These are phyloP conservation scores for Scomber japonicus DNA, from an alignment of 2,113 vertebrate species.

Conservation along the genomic window DNA sequence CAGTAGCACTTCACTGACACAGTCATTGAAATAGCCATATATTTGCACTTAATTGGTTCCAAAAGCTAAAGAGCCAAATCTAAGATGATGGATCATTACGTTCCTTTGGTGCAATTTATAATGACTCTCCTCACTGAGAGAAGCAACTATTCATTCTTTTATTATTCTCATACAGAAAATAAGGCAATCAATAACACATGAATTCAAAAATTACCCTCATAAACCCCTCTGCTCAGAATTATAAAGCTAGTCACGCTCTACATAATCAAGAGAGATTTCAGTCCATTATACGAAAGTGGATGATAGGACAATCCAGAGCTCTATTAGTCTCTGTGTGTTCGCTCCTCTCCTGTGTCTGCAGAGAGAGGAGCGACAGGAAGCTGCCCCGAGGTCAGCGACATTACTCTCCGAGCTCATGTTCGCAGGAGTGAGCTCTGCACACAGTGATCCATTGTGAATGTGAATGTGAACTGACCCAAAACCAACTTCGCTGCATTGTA, in stretches of 20 bases:
- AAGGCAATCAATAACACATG: slow-evolving; percentile 22
- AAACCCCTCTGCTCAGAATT: not conserved
- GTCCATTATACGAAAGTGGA: not conserved
- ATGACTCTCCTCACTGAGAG: not conserved
- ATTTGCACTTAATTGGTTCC: slow-evolving; percentile 22
- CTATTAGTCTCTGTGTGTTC: not conserved
- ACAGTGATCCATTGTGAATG: slow-evolving; percentile 61
- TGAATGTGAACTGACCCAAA: slow-evolving; percentile 47
- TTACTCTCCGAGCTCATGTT: slow-evolving; percentile 43
- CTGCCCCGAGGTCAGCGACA: slow-evolving; percentile 49
- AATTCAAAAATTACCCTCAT: slow-evolving; percentile 12
- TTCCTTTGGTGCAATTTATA: slow-evolving; percentile 6
- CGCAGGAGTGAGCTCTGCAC: slow-evolving; percentile 26
- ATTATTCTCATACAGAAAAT: not conserved
- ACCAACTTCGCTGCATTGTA: slow-evolving; percentile 39
- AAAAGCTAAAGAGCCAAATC: not conserved
- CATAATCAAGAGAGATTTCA: not conserved
- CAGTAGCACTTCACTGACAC: slow-evolving; percentile 1
- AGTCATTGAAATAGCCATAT: slow-evolving; percentile 26
- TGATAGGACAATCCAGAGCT: not conserved
- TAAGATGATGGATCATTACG: not conserved
- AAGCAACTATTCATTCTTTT: slow-evolving; percentile 20
- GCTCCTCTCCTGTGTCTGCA: not conserved
- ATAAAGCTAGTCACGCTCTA: not conserved
- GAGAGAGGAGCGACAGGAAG: slow-evolving; percentile 54